A percentile compares a stretch with the other conserved stretches of the same genome.
Conservation (phyloP, 2,888 invertebrate genomes). For the Chrysodeixis includens region DNA sequence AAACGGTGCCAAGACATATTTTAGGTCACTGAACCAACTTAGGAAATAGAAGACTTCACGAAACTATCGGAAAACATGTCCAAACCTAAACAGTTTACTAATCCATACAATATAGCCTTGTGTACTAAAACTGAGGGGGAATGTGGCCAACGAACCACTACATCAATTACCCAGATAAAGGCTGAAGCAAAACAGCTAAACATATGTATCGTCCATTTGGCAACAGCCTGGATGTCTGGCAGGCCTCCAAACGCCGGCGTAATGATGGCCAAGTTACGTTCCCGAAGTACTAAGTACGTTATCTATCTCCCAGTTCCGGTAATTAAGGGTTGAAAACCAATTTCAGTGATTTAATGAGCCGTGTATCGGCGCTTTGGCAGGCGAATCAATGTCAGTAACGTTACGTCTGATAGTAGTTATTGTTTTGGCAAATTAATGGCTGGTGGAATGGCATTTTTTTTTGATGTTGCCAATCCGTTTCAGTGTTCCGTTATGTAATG, state of each 20-base stretch:
- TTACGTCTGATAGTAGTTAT: not conserved
- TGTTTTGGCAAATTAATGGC: not conserved
- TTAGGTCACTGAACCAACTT: not conserved
- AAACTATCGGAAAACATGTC: not conserved
- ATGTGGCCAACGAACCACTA: not conserved
- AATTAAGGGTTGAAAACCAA: not conserved
- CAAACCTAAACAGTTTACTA: not conserved
- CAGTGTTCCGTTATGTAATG: not conserved
- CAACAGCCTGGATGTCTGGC: slow-evolving; percentile 2
- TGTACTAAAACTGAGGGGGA: not conserved
- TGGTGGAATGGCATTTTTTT: not conserved
- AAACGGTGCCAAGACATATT: not conserved
- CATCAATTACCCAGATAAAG: slow-evolving; percentile 6
- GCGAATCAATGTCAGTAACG: not conserved
- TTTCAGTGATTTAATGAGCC: slow-evolving; percentile 6
- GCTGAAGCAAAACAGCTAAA: not conserved
- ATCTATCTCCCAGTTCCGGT: slow-evolving; percentile 5
- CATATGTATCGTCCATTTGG: slow-evolving; percentile 7
- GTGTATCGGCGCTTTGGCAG: not conserved
- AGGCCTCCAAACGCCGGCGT: not conserved
- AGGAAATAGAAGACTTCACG: not conserved
- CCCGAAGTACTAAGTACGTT: slow-evolving; percentile 3
- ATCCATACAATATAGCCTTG: not conserved
- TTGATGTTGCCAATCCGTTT: not conserved
- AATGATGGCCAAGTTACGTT: slow-evolving; percentile 5